Percentiles rank a stretch among this genome's conserved stretches.
Evolutionary conservation across 2,113 vertebrate genomes (phyloP).

Genomic region (Salvelinus alpinus): DNA sequence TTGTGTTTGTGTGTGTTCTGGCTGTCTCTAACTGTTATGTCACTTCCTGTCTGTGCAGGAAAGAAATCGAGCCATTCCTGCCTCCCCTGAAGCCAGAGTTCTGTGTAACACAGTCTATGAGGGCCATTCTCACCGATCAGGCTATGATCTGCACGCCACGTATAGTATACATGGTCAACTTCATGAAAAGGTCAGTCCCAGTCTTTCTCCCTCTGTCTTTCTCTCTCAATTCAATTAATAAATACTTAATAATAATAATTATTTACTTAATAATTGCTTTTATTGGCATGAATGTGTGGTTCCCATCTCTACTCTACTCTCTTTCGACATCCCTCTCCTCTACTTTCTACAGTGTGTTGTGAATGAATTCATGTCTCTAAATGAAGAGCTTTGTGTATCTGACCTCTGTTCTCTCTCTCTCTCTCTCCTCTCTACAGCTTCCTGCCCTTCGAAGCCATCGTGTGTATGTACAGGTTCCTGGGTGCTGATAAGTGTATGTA

Average conservation of each 20-base stretch:
- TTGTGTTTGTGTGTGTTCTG: background rate
- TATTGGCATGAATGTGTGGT: too few species aligned
- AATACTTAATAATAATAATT: too few species aligned
- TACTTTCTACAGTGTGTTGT: background rate
- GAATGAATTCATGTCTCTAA: background rate
- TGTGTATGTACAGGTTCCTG: conserved; percentile 98
- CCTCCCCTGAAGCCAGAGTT: conserved; percentile 96
- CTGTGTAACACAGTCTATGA: conserved; percentile 96
- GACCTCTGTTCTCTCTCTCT: too few species aligned
- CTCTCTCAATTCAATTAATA: too few species aligned
- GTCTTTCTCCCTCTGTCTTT: background rate
- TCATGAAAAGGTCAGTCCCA: conserved; percentile 92
- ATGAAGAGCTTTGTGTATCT: background rate
- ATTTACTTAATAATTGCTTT: too few species aligned
- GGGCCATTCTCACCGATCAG: conserved; percentile 97
- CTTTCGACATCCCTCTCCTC: too few species aligned
- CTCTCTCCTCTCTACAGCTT: conserved; percentile 76
- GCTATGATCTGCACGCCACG: conserved; percentile 98
- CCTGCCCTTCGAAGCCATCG: conserved; percentile 96
- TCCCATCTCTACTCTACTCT: too few species aligned
- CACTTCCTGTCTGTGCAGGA: conserved; percentile 70
- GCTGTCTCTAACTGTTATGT: background rate
- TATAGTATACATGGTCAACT: conserved; percentile 97
- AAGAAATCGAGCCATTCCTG: conserved; percentile 97
- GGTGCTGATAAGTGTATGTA: conserved; percentile 99